Evolutionary conservation across 2,888 invertebrate genomes (phyloP), one percentile per base, ranked within the genome.

Genomic region (Pycnomerus fuliginosus): DNA sequence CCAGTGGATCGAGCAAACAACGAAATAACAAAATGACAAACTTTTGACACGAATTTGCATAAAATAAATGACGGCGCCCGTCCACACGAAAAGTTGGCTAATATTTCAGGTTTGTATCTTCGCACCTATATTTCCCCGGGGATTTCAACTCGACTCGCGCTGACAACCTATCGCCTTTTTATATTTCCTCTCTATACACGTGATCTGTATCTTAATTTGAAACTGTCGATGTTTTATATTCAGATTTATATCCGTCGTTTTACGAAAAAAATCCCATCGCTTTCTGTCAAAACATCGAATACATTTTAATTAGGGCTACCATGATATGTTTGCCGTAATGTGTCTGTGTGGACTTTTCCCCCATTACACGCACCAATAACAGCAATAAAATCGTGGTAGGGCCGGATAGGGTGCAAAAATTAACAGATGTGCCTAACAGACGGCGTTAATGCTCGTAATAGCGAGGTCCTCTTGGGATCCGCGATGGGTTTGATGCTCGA

Each of bases 21-120:
- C n/a, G n/a, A n/a, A n/a, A n/a, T n/a, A n/a, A n/a, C n/a, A 33
- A 64, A 68, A 68, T 65, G 69, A 68, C 68, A 68, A 70, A 71
- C 67, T 72, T 72, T 67, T 72, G 71, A 72, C 69, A 67, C 60
- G 67, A 66, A 73, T 73, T 73, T 73, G 70, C 72, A 73, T 73
- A 73, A 73, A 73, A 73, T 64, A 73, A 73, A 73, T 71, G 73
- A 69, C 71, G 65, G 68, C 65, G 69, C 68, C 66, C 72, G 69
- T 70, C 71, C 71, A 70, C 68, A 72, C 69, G 73, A 72, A 73
- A 72, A 73, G 70, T 72, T 72, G 67, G 70, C 70, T 71, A 70
- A 72, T 72, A 72, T 71, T 72, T 72, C 70, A 70, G 64, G 58
- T 62, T 55, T 58, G 59, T 56, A 53, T 61, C 58, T 61, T 61